These are phyloP conservation scores for Tenthredo livida DNA, from an alignment of 2,888 invertebrate species.

Conservation along the genomic window DNA sequence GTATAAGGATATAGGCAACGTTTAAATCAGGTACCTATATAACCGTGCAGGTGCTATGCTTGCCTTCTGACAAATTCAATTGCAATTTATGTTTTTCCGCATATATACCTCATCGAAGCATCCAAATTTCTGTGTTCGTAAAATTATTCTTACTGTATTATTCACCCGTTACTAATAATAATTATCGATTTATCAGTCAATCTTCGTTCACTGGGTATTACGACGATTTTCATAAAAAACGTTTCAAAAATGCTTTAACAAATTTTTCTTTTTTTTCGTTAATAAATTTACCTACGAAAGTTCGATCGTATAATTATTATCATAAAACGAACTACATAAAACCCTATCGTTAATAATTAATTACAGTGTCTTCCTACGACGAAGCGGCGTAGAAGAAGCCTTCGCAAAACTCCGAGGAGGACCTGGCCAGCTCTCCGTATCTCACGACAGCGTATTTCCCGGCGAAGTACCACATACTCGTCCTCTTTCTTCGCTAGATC, in stretches of 20 bases:
- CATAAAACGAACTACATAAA: not conserved
- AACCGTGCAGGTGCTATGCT: not conserved
- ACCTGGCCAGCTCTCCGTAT: slow-evolving; percentile 86
- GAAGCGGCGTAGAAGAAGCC: slow-evolving; percentile 70
- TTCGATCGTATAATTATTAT: not conserved
- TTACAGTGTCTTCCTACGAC: slow-evolving; percentile 71
- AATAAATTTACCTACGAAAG: too few species aligned
- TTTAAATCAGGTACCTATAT: not conserved
- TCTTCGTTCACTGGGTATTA: too few species aligned
- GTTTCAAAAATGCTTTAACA: too few species aligned
- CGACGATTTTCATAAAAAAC: too few species aligned
- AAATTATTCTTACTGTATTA: not conserved
- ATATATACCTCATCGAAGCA: not conserved
- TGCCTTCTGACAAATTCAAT: not conserved
- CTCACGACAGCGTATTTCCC: slow-evolving; percentile 95
- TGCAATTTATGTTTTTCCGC: not conserved
- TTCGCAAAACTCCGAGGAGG: slow-evolving; percentile 76
- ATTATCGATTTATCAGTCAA: too few species aligned
- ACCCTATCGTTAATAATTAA: slow-evolving; percentile 57
- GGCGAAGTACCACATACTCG: slow-evolving; percentile 81
- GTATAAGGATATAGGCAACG: slow-evolving; percentile 19
- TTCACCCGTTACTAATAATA: too few species aligned
- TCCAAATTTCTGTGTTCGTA: not conserved
- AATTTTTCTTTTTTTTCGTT: not conserved
- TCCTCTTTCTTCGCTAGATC: slow-evolving; percentile 74